A percentile compares a stretch with the other conserved stretches of the same genome.
Conservation (phyloP, 2,888 invertebrate species). For the Megastigmus dorsalis region DNA sequence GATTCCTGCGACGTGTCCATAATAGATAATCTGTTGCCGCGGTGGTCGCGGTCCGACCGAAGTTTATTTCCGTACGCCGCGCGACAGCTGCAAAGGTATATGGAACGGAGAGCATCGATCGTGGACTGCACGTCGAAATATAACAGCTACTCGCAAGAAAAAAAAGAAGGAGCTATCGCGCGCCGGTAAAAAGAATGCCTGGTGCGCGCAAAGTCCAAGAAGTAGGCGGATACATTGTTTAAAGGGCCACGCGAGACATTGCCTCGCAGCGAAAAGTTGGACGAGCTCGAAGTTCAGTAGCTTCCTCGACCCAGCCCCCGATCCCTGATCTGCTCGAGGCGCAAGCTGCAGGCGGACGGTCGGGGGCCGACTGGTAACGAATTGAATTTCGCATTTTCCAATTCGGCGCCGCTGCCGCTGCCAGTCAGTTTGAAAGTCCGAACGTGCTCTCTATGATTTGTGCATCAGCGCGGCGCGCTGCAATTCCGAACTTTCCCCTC, state of each 20-base stretch:
- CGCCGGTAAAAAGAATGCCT: background rate
- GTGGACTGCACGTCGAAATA: background rate
- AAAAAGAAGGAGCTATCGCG: background rate
- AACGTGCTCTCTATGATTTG: conserved; percentile 61
- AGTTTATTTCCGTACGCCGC: too few species aligned
- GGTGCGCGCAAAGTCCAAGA: background rate
- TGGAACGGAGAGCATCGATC: background rate
- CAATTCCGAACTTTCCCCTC: conserved; percentile 42
- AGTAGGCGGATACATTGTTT: conserved; percentile 33
- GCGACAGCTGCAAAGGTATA: background rate
- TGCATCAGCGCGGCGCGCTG: conserved; percentile 56
- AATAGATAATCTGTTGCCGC: conserved; percentile 32
- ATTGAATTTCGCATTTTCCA: conserved; percentile 61
- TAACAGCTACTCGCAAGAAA: background rate
- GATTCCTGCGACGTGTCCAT: conserved; percentile 9
- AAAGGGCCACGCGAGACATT: conserved; percentile 26
- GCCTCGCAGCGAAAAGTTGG: conserved; percentile 28
- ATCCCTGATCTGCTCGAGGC: too few species aligned
- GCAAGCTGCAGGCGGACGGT: too few species aligned
- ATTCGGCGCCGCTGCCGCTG: too few species aligned
- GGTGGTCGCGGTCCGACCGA: too few species aligned
- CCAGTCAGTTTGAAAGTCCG: conserved; percentile 41
- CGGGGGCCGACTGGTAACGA: conserved; percentile 51
- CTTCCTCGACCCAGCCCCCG: too few species aligned
- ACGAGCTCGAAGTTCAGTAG: too few species aligned